Evolutionary conservation across 2,113 vertebrate species (phyloP), one percentile per base, ranked within the genome.

Genomic region (Serranochromis macrocephalus): DNA sequence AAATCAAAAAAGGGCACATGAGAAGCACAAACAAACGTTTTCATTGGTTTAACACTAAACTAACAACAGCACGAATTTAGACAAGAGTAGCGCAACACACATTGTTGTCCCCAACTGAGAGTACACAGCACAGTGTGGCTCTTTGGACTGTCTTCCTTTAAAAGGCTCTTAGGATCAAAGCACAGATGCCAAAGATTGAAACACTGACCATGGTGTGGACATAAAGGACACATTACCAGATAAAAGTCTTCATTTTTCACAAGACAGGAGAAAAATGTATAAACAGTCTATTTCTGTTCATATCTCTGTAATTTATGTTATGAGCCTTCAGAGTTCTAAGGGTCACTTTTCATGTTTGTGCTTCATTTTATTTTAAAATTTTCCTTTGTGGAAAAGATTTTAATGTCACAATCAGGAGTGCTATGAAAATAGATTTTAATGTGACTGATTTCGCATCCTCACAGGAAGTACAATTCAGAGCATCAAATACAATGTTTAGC

Each of bases 361-460:
- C 14, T 75, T 75, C 16, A 31, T 49, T 31, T 31, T 5, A 3
- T 49, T 78, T 78, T 49, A 11, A 26, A 19, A 5, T 49, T 29
- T 47, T 75, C 26, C 9, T 29, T 47, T 31, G 6, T 80, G 49
- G 4, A 0, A 54, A 54, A 42, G 24, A 57, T 42, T 81, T 40
- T 42, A 42, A 57, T 2, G 2, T 24, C 19, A 21, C 19, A 2
- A 9, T 26, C 3, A 12, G 1, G 0, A 2, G 21, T 0, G 29
- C 7, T 36, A 11, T 21, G 40, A 26, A 57, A 81, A 58, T 1
- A 17, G 1, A 26, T 45, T 58, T 81, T 2, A 81, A 58, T 0
- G 4, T 1, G 24, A 81, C 21, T 3, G 26, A 26, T 61, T 47
- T 45, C 7, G 1, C 10, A 31, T 6, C 36, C 49, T 71, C 14